Evolutionary conservation across 1,140 invertebrate species (phyloP), one percentile per base, ranked within the genome.

Genomic region (Tribolium castaneum): DNA sequence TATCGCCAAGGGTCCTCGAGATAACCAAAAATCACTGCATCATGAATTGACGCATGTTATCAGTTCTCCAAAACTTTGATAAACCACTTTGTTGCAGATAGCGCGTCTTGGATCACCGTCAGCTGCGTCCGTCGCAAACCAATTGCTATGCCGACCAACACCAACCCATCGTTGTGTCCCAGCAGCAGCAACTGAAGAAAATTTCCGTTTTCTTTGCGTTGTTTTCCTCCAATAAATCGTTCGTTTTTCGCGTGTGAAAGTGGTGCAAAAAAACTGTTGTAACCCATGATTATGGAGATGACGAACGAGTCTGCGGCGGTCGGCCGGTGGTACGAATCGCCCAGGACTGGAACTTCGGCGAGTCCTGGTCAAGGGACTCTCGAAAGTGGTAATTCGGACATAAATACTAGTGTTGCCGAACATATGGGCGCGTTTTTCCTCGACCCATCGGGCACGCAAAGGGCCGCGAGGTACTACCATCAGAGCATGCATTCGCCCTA

Each of bases 221-320:
- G 56, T 25, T 62, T 62, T 62, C 12, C 10, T 25, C 16, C 10
- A 10, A 1, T 6, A 10, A 25, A 25, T 59, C 25, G 13, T 5
- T 51, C 4, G 4, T 66, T 51, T 82, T 81, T 81, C 79, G 82
- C 51, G 82, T 78, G 82, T 83, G 81, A 75, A 19, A 79, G 76
- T 83, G 82, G 76, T 66, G 52, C 3, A 30, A 30, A 78, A 72
- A 77, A 80, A 77, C 77, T 80, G 77, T 73, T 78, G 77, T 84
- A 80, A 82, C 84, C 77, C 80, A 86, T 86, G 86, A 87, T 86
- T 86, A 87, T 87, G 86, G 86, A 87, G 85, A 86, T 86, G 86
- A 85, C 84, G 75, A 87, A 86, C 80, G 86, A 87, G 59, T 82
- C 76, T 73, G 82, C 84, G 78, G 82, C 80, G 78, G 82, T 85